Evolutionary conservation across 2,797 vertebrate genomes (phyloP).

Genomic region (Otolemur crassicaudatus): DNA sequence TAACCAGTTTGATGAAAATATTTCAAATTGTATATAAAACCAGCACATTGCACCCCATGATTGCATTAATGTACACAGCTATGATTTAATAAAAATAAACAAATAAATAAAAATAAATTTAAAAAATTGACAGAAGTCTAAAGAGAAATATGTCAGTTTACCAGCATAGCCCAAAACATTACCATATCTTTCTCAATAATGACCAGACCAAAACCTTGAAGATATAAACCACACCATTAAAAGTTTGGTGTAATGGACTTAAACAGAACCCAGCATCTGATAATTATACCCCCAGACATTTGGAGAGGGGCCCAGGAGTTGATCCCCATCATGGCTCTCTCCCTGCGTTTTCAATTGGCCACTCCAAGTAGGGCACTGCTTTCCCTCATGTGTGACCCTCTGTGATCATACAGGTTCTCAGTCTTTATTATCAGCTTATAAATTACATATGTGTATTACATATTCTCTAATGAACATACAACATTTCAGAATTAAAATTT

Average conservation of each 20-base stretch:
- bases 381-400: neutral
- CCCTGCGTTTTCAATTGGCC: too few relatives aligned
- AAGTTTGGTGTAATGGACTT: neutral
- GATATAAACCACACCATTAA: neutral
- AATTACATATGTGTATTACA: neutral
- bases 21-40: too few relatives aligned
- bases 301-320: too few relatives aligned
- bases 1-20: too few relatives aligned
- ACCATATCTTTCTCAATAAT: neutral
- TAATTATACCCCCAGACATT: neutral
- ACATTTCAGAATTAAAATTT: constrained; percentile 37
- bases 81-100: too few relatives aligned
- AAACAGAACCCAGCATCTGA: neutral
- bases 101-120: too few relatives aligned
- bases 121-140: neutral
- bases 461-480: neutral
- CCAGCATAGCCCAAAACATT: neutral
- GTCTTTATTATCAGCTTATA: neutral
- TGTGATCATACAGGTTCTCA: neutral
- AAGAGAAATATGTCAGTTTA: neutral
- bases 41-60: too few relatives aligned
- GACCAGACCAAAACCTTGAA: neutral
- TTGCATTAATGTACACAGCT: too few relatives aligned
- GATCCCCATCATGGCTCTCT: too few relatives aligned
- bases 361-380: too few relatives aligned